A percentile compares a stretch with the other conserved stretches of the same genome.
Conservation (phyloP, 37 sponge, comb jelly and placozoan genomes). For the Beroe ovata region DNA sequence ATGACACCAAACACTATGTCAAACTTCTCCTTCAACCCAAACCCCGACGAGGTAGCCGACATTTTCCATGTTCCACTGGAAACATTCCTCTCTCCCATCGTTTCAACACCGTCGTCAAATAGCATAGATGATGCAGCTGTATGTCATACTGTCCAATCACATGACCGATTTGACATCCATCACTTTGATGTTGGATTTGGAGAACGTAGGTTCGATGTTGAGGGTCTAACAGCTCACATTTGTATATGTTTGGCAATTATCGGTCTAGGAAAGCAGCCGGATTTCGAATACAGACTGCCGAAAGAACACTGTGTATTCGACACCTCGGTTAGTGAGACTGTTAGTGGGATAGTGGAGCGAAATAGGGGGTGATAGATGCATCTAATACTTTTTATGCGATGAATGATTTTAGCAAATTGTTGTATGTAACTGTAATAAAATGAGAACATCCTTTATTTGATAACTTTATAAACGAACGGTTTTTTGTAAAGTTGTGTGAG, state of each 20-base stretch:
- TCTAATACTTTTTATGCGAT: no score
- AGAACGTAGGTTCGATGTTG: neutral
- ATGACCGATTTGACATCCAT: neutral
- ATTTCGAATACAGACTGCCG: neutral
- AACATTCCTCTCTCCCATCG: neutral
- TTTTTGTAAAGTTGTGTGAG: no score
- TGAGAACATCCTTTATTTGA: no score
- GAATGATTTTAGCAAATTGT: no score
- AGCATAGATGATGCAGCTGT: neutral
- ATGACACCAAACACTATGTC: neutral
- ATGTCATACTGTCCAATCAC: neutral
- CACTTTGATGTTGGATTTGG: constrained; percentile 11
- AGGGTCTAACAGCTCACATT: constrained; percentile 6
- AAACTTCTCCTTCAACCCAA: constrained; percentile 1
- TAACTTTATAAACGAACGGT: no score
- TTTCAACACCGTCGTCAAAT: neutral
- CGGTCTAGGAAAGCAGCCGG: neutral
- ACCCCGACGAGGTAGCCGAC: constrained; percentile 11
- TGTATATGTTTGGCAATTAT: neutral
- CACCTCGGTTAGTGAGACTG: neutral
- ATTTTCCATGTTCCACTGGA: constrained; percentile 29
- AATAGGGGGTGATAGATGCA: no score
- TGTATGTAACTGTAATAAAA: no score
- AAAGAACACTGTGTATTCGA: neutral
- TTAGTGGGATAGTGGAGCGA: neutral